A percentile compares a stretch with the other conserved stretches of the same genome.
phyloP scores from a whole-genome alignment of 1,140 invertebrate species.

The Eurytemora carolleeae region DNA sequence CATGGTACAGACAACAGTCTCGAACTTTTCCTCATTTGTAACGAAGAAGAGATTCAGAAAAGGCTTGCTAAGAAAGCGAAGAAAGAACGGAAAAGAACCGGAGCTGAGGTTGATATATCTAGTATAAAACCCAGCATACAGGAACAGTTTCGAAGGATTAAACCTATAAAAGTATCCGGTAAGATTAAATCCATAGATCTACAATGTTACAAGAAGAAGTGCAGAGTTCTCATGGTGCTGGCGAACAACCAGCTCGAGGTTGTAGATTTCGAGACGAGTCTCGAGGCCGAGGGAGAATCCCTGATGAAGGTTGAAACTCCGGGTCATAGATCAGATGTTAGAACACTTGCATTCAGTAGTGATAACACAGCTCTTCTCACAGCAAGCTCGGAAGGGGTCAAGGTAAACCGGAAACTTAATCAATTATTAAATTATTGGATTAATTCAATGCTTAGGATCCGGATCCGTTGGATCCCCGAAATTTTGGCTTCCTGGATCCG shows the following conservation, averaged over 20 bases:
- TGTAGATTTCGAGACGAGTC: conserved; percentile 35
- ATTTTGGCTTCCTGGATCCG: no score
- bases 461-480: no score
- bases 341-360: conserved; percentile 66
- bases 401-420: no score
- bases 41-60: conserved; percentile 45
- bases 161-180: conserved; percentile 37
- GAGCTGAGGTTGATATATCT: conserved; percentile 17
- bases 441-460: no score
- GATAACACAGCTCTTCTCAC: conserved; percentile 68
- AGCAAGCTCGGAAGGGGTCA: conserved; percentile 59
- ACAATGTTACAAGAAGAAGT: conserved; percentile 39
- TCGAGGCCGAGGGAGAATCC: conserved; percentile 32
- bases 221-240: conserved; percentile 32
- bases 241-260: conserved; percentile 44
- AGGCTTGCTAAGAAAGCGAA: conserved; percentile 49
- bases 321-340: conserved; percentile 74
- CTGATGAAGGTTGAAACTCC: conserved; percentile 31
- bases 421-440: no score
- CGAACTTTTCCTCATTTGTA: conserved; percentile 61
- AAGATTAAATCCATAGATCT: conserved; percentile 50
- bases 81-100: conserved; percentile 33
- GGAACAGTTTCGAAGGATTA: conserved; percentile 51
- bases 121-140: conserved; percentile 21
- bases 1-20: conserved; percentile 57